These are phyloP conservation scores for Drosophila macrospina DNA, from an alignment of 2,888 invertebrate genomes.

Conservation along the genomic window DNA sequence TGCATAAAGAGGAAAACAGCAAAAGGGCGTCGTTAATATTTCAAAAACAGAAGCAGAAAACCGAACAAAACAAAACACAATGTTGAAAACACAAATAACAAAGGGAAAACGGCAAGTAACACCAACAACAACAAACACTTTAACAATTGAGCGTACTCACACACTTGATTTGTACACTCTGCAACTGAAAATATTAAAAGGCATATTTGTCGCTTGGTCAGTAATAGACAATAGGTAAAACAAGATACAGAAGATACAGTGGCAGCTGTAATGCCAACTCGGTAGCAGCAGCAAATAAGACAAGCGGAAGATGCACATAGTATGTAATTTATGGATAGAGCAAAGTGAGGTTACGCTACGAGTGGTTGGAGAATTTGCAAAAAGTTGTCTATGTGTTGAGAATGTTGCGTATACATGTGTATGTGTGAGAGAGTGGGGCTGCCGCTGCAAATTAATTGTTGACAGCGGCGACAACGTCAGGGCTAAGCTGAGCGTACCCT, in stretches of 20 bases:
- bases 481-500: conserved; percentile 15
- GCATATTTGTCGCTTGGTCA: conserved; percentile 77
- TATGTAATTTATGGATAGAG: conserved; percentile 56
- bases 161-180: conserved; percentile 51
- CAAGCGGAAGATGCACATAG: conserved; percentile 50
- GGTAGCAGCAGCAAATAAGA: conserved; percentile 49
- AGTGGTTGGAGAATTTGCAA: conserved; percentile 24
- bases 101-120: conserved; percentile 45
- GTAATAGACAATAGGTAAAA: conserved; percentile 46
- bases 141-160: conserved; percentile 40
- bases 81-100: conserved; percentile 25
- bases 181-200: conserved; percentile 64
- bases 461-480: conserved; percentile 57
- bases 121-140: conserved; percentile 28
- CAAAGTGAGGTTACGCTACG: conserved; percentile 35
- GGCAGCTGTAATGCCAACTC: neutral
- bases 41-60: conserved; percentile 71
- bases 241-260: conserved; percentile 20
- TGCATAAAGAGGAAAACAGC: conserved; percentile 69
- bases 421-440: conserved; percentile 12
- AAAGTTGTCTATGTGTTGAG: conserved; percentile 38
- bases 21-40: conserved; percentile 82
- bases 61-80: conserved; percentile 36
- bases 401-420: conserved; percentile 5
- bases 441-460: conserved; percentile 71